These are phyloP conservation scores for Bubo bubo DNA, from an alignment of 2,113 vertebrate genomes.

Conservation along the genomic window DNA sequence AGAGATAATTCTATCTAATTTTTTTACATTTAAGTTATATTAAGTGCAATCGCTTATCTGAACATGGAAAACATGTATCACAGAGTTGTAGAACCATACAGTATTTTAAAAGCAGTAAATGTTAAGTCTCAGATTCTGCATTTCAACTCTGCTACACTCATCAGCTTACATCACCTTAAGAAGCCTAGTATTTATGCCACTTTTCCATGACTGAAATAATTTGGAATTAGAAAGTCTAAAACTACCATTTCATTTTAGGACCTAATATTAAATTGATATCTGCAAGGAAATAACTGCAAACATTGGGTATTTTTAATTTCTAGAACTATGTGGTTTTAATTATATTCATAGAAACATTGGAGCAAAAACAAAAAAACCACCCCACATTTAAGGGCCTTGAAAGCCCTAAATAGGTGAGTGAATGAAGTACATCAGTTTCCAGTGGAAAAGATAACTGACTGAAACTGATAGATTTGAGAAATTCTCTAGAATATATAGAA, in stretches of 20 bases:
- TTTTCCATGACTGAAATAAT: slow-evolving; percentile 36
- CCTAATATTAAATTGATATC: neutral
- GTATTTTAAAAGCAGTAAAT: neutral
- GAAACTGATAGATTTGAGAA: neutral
- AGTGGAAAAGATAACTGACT: neutral
- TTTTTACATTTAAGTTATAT: neutral
- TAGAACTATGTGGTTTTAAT: neutral
- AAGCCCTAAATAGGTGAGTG: neutral
- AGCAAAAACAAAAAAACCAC: neutral
- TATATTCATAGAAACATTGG: neutral
- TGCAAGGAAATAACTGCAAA: neutral
- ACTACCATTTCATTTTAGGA: neutral
- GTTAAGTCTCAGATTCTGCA: neutral
- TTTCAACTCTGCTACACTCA: slow-evolving; percentile 14
- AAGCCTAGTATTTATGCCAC: neutral
- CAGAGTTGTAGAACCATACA: neutral
- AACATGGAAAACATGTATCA: neutral
- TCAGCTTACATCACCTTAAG: slow-evolving; percentile 13
- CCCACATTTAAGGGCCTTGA: neutral
- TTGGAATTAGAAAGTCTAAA: neutral
- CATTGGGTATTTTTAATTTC: neutral
- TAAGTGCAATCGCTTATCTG: neutral
- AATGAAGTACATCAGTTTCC: neutral
- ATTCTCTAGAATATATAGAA: neutral
- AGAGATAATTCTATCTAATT: neutral